phyloP scores from a whole-genome alignment of 2,113 vertebrate genomes.

The Sturnus vulgaris region DNA sequence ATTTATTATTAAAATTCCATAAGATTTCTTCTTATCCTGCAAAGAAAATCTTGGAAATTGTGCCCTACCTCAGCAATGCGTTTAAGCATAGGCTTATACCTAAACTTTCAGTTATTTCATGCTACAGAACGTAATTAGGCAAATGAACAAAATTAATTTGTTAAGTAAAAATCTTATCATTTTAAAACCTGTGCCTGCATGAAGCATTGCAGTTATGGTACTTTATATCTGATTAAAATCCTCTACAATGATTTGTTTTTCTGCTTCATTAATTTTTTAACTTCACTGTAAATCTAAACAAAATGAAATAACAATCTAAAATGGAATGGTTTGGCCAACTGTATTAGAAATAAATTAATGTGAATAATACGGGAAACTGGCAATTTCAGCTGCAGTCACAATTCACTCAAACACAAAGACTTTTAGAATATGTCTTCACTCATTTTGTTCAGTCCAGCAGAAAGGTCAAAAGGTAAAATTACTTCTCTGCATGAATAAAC shows the following conservation, averaged over 20 bases:
- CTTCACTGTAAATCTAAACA: slow-evolving; percentile 7
- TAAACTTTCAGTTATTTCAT: neutral
- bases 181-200: neutral
- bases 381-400: neutral
- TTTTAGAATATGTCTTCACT: neutral
- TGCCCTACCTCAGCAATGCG: neutral
- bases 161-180: neutral
- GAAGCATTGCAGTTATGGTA: neutral
- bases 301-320: slow-evolving; percentile 5
- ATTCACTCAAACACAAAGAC: neutral
- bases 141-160: neutral
- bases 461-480: slow-evolving; percentile 47
- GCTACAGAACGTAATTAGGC: neutral
- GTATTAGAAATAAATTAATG: neutral
- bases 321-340: neutral
- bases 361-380: neutral
- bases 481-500: slow-evolving; percentile 47
- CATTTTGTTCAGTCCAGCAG: slow-evolving; percentile 14
- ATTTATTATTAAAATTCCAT: neutral
- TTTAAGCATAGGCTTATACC: neutral
- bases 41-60: neutral
- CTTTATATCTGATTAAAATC: neutral
- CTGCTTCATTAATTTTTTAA: slow-evolving; percentile 26
- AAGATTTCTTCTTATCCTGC: neutral
- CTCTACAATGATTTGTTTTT: neutral